Base-by-base conservation (phyloP, 1,140 invertebrate genomes). In the Scaptomyza pallida region DNA sequence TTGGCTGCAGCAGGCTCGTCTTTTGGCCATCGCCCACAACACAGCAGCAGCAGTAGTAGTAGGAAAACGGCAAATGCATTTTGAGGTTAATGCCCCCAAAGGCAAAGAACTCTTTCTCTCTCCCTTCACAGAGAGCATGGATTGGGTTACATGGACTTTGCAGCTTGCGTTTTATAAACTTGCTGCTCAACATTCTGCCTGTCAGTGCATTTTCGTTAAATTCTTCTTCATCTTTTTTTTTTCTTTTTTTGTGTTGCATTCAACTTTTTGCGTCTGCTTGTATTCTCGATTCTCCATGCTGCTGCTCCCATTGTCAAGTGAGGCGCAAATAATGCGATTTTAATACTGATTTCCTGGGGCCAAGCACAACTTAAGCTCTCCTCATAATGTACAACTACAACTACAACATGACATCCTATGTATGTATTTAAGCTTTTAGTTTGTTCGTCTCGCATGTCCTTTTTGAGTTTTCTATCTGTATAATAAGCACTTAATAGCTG, bases 281-380 rank as follows among this genome's bases (percentile, higher is more conserved):
- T n/a, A n/a, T n/a, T n/a, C n/a, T n/a, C n/a, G n/a, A 47, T 37
- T 19, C 35, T 50, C 3, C 52, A 45, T 48, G 12, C n/a, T 12
- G 9, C 10, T 68, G 57, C 17, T 65, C 52, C 67, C 77, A 64
- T 68, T 86, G 77, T 77, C 77, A 86, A 85, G 81, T 85, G 81
- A 85, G 70, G 81, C 82, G 82, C 55, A 81, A 62, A 65, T 85
- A 85, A 86, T 86, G 73, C 82, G 81, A 85, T 85, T 85, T 85
- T 85, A 85, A 85, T 85, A 86, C 77, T 81, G 81, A 85, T 85
- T 85, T 85, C 68, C 74, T 56, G 54, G 21, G 64, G 62, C 59
- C 63, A 30, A 30, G 26, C 26, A 30, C 26, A 50, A 35, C 65
- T 72, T 62, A 43, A 62, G 51, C 30, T 54, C 63, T n/a, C 68